Conservation (phyloP, 2,888 invertebrate species). For the Apamea anceps region DNA sequence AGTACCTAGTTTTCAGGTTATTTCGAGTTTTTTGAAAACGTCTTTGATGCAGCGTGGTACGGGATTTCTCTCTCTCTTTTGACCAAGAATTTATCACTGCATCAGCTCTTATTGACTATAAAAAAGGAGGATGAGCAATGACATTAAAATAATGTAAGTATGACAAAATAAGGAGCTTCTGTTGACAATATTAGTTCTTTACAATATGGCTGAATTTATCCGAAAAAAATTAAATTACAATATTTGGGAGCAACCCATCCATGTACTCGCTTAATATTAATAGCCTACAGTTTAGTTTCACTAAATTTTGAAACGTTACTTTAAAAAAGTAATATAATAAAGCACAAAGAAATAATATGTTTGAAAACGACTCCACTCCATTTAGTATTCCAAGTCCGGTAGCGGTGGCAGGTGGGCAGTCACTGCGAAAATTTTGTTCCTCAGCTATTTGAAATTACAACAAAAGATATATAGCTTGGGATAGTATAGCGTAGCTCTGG, state of each 20-base stretch:
- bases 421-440: constrained; percentile 65
- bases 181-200: no score
- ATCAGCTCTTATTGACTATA: not conserved
- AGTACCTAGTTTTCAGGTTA: no score
- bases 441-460: constrained; percentile 72
- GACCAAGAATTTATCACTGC: not conserved
- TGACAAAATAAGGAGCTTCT: not conserved
- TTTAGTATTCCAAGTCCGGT: constrained; percentile 50
- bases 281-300: not conserved
- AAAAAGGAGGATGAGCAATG: not conserved
- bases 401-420: constrained; percentile 72
- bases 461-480: constrained; percentile 54
- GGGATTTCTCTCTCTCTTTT: no score
- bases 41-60: no score
- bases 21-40: no score
- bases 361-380: constrained; percentile 32
- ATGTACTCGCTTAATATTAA: not conserved
- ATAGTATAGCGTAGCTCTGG: constrained; percentile 33
- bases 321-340: not conserved
- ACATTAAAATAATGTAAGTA: not conserved
- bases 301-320: not conserved
- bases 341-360: not conserved
- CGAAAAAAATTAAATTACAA: no score
- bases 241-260: no score
- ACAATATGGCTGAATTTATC: no score